Evolutionary conservation across 2,888 invertebrate species (phyloP), one percentile per base, ranked within the genome.

Genomic region (Torymus auratus): DNA sequence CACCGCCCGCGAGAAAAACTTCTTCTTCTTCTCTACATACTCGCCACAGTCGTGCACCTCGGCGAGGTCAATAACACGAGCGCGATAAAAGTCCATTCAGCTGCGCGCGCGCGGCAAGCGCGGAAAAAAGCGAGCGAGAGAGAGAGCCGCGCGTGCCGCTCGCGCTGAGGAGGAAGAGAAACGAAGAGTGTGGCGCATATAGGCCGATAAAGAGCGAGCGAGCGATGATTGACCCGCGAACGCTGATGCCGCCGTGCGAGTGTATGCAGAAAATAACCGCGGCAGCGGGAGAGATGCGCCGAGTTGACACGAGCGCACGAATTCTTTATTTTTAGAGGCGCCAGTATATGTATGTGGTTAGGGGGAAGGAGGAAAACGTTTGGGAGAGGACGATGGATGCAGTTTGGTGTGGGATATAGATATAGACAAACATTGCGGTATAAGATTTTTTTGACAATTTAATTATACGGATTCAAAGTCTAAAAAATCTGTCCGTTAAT

Each of bases 21-120:
- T 28, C 28, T 28, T 28, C 7, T 41, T 41, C 41, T 41, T 41
- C 41, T 41, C 41, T 41, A 41, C 41, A 41, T 41, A 41, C 7
- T 1, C 7, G 41, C 41, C 7, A 41, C 41, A 41, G 7, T 41
- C 41, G 56, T 15, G 55, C 41, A 71, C 58, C 72, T 73, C 67
- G n/a, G n/a, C 64, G 53, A 28, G 79, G 79, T 74, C 79, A 80
- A 74, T 74, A 70, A 80, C 79, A 79, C 73, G 73, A 53, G 70
- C 13, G 60, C 53, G 79, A 80, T 80, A 80, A 80, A 74, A 64
- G 72, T 68, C 68, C 78, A 78, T 78, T 78, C 72, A 72, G n/a
- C 50, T 15, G 61, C 62, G 70, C 70, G 70, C 55, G 65, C 41
- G 52, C n/a, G 20, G 23, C n/a, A 64, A 55, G 50, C 12, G 52